Percentiles rank a stretch among this genome's conserved stretches.
phyloP scores from a whole-genome alignment of 2,888 invertebrate genomes.

The Drosophila neonasuta region DNA sequence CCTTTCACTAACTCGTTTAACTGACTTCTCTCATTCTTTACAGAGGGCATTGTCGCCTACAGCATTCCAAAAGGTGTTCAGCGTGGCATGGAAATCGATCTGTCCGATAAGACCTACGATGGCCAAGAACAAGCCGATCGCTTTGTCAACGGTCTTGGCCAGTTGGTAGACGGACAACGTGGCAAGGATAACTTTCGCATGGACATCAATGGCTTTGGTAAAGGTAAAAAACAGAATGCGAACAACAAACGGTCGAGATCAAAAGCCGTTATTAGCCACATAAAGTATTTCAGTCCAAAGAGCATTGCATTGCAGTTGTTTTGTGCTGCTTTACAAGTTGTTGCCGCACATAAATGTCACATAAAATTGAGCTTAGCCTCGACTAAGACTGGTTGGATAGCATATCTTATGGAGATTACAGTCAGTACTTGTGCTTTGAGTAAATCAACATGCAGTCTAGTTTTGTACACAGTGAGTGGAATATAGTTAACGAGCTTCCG shows the following conservation, averaged over 20 bases:
- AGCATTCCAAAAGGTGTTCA: constrained; percentile 89
- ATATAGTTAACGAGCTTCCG: constrained; percentile 9
- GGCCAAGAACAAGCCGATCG: constrained; percentile 86
- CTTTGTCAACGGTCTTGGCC: constrained; percentile 88
- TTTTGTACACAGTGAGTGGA: not conserved
- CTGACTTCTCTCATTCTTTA: constrained; percentile 16
- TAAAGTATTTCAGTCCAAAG: constrained; percentile 32
- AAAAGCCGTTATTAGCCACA: constrained; percentile 25
- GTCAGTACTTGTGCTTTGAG: constrained; percentile 7
- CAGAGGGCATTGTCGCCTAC: constrained; percentile 91
- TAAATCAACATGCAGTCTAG: constrained; percentile 1
- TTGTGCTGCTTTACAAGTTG: constrained; percentile 12
- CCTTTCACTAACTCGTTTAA: constrained; percentile 37
- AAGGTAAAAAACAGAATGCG: constrained; percentile 83
- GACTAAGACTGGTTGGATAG: constrained; percentile 19
- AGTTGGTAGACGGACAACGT: constrained; percentile 89
- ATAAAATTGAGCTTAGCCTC: constrained; percentile 37
- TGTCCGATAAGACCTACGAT: constrained; percentile 91
- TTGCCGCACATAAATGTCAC: constrained; percentile 44
- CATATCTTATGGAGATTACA: constrained; percentile 16
- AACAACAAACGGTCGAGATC: constrained; percentile 13
- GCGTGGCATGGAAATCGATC: constrained; percentile 88
- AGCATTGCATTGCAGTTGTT: not conserved
- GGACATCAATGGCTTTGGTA: constrained; percentile 86
- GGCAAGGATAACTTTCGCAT: constrained; percentile 89